These are phyloP conservation scores for Nymphalis c-album DNA, from an alignment of 2,888 invertebrate species.

Conservation along the genomic window DNA sequence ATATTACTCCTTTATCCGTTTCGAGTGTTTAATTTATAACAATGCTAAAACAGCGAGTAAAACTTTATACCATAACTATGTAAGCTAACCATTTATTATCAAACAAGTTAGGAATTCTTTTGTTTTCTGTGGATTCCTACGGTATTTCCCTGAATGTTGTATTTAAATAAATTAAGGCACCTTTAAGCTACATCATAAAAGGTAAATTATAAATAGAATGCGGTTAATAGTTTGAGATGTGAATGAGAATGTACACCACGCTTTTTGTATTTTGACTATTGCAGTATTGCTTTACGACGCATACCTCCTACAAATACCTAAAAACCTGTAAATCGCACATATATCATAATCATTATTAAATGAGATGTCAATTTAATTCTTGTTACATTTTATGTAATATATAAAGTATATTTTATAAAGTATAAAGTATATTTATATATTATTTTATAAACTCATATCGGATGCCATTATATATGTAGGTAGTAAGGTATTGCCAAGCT, in stretches of 20 bases:
- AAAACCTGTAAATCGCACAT: no score
- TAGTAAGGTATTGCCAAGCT: no score
- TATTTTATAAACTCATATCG: no score
- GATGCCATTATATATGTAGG: no score
- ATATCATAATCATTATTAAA: no score
- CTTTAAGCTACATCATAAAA: constrained; percentile 12
- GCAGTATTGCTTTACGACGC: no score
- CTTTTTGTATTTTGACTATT: neutral
- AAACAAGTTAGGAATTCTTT: constrained; percentile 18
- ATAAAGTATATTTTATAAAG: no score
- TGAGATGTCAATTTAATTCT: no score
- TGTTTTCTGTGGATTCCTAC: constrained; percentile 10
- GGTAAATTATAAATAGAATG: constrained; percentile 3
- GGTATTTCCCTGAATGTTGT: constrained; percentile 2
- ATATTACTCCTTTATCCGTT: no score
- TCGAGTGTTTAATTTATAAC: neutral
- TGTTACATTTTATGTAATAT: no score
- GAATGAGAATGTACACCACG: neutral
- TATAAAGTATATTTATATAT: no score
- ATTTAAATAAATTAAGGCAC: constrained; percentile 4
- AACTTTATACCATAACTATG: neutral
- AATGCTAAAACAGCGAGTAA: neutral
- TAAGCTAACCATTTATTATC: constrained; percentile 1
- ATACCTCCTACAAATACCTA: neutral
- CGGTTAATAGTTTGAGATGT: neutral